Evolutionary conservation across 2,113 vertebrate genomes (phyloP), one percentile per base, ranked within the genome.

Genomic region (Heterotis niloticus): DNA sequence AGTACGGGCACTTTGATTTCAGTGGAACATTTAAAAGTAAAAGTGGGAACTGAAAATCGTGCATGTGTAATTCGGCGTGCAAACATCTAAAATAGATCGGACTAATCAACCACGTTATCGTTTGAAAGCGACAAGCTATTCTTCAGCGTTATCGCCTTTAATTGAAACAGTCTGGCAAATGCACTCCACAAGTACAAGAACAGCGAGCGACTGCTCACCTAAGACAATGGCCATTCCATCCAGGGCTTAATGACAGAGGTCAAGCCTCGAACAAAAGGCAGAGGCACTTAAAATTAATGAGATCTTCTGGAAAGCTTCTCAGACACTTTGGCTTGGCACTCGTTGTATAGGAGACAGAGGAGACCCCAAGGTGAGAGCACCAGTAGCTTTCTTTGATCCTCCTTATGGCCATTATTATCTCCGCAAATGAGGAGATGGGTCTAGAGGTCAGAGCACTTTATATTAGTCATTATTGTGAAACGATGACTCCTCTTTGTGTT

Each of bases 281-380:
- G 17, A 74, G 59, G 59, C 59, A 76, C 64, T 24, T 75, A 59
- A 13, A 72, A 70, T 44, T 56, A 56, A 54, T 26, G 13, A 68
- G 64, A 18, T 60, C 20, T 83, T 84, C 84, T 79, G 78, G 82
- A 81, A 62, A 66, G 28, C 28, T 34, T 69, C 67, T 69, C 28
- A 69, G 34, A 44, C 34, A 44, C 34, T 44, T 44, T 44, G 34
- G 67, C 67, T 70, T 34, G 51, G 34, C 34, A 9, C 28, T 5
- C 29, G 18, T 70, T 70, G 14, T 70, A 18, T 14, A 51, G 68
- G n/a, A 70, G 68, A 70, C 26, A 29, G 68, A 51, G 34, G 68
- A 20, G 11, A 70, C 29, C 17, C 26, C 28, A 16, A 34, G 29
- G 68, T 44, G 34, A 34, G 67, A 1, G 13, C 34, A 44, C 68